These are phyloP conservation scores for Philereme vetulata DNA, from an alignment of 2,888 invertebrate genomes.

Conservation along the genomic window DNA sequence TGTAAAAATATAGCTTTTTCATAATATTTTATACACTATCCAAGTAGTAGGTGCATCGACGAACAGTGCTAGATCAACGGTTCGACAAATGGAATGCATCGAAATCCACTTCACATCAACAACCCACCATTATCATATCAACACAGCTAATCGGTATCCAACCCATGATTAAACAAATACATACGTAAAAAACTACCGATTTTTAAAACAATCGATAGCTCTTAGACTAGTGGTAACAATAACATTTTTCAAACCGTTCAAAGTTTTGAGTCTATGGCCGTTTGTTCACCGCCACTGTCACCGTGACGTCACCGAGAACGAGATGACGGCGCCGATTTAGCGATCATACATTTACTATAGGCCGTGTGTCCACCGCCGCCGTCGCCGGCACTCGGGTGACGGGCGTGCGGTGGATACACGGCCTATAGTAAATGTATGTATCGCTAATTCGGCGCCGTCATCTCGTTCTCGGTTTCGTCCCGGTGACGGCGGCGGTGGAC, in stretches of 20 bases:
- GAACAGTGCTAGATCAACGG: constrained; percentile 75
- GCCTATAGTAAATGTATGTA: too few relatives aligned
- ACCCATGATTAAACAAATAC: constrained; percentile 54
- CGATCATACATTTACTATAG: too few relatives aligned
- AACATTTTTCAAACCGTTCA: constrained; percentile 66
- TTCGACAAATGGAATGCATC: constrained; percentile 79
- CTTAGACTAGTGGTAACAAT: constrained; percentile 83
- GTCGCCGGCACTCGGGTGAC: too few relatives aligned
- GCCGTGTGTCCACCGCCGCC: too few relatives aligned
- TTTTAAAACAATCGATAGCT: constrained; percentile 70
- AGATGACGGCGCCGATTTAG: too few relatives aligned
- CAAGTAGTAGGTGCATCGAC: constrained; percentile 70
- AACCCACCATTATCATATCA: constrained; percentile 63
- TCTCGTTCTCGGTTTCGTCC: too few relatives aligned
- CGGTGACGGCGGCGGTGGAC: too few relatives aligned
- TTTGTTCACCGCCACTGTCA: too few relatives aligned
- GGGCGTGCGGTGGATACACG: too few relatives aligned
- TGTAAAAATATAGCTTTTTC: constrained; percentile 69
- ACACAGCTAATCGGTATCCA: constrained; percentile 62
- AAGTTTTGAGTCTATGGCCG: constrained; percentile 51
- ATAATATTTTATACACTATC: constrained; percentile 57
- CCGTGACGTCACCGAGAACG: too few relatives aligned
- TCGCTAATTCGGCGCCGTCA: too few relatives aligned
- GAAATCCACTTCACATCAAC: constrained; percentile 70
- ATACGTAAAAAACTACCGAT: constrained; percentile 55